A percentile compares a stretch with the other conserved stretches of the same genome.
phyloP scores from a whole-genome alignment of 2,797 vertebrate species.

The Columba guinea region DNA sequence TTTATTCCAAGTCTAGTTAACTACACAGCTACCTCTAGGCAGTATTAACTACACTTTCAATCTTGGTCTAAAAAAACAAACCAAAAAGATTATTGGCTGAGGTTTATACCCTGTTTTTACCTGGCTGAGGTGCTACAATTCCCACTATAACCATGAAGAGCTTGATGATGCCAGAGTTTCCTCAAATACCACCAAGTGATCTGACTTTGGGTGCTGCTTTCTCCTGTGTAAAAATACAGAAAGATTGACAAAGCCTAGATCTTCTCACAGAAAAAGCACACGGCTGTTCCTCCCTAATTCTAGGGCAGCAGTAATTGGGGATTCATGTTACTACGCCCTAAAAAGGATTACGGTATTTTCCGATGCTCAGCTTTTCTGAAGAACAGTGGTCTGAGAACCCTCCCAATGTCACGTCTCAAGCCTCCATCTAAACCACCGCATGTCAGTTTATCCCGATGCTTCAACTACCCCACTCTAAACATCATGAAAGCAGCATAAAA shows the following conservation, averaged over 20 bases:
- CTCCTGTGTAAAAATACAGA: background rate
- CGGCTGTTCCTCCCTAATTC: background rate
- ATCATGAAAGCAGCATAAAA: constrained; percentile 34
- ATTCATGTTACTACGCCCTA: background rate
- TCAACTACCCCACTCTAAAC: background rate
- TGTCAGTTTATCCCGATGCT: background rate
- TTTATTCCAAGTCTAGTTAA: background rate
- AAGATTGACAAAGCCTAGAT: background rate
- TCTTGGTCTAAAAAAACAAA: background rate
- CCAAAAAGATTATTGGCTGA: constrained; percentile 9
- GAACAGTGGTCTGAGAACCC: background rate
- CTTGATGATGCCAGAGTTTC: background rate
- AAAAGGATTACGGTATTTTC: background rate
- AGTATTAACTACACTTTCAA: background rate
- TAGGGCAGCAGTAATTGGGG: background rate
- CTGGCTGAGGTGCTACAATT: constrained; percentile 43
- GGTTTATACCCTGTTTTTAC: constrained; percentile 61
- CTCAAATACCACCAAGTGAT: background rate
- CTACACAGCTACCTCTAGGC: background rate
- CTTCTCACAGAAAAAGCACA: constrained; percentile 61
- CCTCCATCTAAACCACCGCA: background rate
- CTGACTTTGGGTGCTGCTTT: background rate
- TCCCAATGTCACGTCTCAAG: background rate
- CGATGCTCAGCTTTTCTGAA: background rate
- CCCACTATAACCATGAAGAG: background rate